Evolutionary conservation across 92 coral and sea anemone species (phyloP).

Genomic region (Epizoanthus rinbou): DNA sequence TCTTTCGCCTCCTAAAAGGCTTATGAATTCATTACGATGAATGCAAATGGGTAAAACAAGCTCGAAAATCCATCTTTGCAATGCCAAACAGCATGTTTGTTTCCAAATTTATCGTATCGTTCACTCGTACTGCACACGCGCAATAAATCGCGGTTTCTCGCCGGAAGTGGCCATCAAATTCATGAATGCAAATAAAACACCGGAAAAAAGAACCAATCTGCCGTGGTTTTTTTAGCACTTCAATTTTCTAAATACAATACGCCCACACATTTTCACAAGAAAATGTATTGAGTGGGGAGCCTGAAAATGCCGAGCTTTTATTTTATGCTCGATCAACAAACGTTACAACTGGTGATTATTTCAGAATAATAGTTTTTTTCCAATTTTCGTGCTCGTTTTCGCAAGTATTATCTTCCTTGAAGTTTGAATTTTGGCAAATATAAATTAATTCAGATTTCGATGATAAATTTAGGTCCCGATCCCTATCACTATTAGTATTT

Average conservation of each 20-base stretch:
- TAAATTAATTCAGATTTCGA: too few relatives aligned
- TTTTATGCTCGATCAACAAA: too few relatives aligned
- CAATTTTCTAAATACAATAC: not conserved
- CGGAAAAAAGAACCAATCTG: slow-evolving; percentile 7
- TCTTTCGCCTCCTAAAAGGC: slow-evolving; percentile 26
- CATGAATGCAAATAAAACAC: slow-evolving; percentile 26
- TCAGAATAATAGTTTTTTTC: too few relatives aligned
- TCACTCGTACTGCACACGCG: slow-evolving; percentile 29
- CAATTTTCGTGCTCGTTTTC: too few relatives aligned
- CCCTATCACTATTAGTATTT: too few relatives aligned
- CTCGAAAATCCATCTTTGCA: slow-evolving; percentile 31
- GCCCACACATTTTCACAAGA: slow-evolving; percentile 26
- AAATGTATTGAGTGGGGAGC: slow-evolving; percentile 11
- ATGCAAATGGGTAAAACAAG: slow-evolving; percentile 22
- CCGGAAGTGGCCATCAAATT: slow-evolving; percentile 42
- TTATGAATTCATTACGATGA: slow-evolving; percentile 34
- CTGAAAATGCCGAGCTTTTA: not conserved
- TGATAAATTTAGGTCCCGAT: too few relatives aligned
- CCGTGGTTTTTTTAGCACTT: slow-evolving; percentile 6
- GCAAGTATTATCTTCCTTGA: too few relatives aligned
- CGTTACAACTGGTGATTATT: too few relatives aligned
- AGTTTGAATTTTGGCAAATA: too few relatives aligned
- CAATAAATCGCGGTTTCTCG: slow-evolving; percentile 36
- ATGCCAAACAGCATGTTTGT: slow-evolving; percentile 35
- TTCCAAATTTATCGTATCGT: slow-evolving; percentile 38